These are phyloP conservation scores for Drosophila dives DNA, from an alignment of 2,888 invertebrate species.

Conservation along the genomic window DNA sequence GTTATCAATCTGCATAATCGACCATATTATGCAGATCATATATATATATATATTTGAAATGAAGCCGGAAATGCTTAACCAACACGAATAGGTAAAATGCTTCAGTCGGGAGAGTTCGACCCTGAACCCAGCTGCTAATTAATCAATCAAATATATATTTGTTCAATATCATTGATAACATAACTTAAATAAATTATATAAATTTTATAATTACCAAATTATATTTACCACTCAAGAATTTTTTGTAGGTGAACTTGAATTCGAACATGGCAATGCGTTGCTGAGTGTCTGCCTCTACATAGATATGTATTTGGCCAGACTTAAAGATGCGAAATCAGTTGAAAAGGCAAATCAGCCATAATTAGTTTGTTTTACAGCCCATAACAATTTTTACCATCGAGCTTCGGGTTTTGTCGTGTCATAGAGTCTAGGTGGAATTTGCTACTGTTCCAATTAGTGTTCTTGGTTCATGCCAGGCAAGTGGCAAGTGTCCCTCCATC, in stretches of 20 bases:
- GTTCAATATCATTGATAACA: background rate
- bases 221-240: background rate
- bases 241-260: background rate
- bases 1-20: background rate
- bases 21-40: background rate
- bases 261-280: background rate
- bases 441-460: background rate
- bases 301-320: background rate
- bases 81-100: background rate
- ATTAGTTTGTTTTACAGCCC: background rate
- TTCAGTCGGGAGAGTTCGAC: background rate
- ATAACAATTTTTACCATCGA: conserved; percentile 1
- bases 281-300: background rate
- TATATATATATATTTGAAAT: no score
- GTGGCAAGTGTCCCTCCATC: conserved; percentile 19
- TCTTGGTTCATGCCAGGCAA: conserved; percentile 17
- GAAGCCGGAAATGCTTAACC: background rate
- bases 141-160: background rate
- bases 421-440: background rate
- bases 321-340: background rate
- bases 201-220: background rate
- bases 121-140: background rate
- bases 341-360: background rate
- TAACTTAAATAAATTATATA: background rate
- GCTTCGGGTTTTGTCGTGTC: background rate